Evolutionary conservation across 2,888 invertebrate species (phyloP).

Genomic region (Cinara cedri): DNA sequence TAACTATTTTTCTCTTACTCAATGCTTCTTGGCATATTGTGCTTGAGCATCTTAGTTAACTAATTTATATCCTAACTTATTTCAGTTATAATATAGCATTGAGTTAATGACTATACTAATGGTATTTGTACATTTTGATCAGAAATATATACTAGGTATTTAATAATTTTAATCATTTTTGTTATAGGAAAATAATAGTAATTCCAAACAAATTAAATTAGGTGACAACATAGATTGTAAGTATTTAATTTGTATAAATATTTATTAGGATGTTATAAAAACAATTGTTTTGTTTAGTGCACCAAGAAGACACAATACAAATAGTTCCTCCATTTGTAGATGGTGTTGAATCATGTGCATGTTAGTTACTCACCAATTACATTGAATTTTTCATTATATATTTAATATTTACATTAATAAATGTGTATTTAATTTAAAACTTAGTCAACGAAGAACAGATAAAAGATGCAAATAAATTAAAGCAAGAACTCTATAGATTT

Average conservation of each 20-base stretch:
- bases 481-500: slow-evolving; percentile 54
- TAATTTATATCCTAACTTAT: background rate
- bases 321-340: background rate
- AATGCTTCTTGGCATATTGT: no score
- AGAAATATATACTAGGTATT: background rate
- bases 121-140: background rate
- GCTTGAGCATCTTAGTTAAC: background rate
- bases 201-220: slow-evolving; percentile 1
- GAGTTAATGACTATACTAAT: background rate
- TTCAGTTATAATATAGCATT: no score
- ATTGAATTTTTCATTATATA: background rate
- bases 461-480: slow-evolving; percentile 33
- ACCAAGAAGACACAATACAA: background rate
- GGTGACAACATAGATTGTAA: background rate
- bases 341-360: slow-evolving; percentile 33
- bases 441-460: slow-evolving; percentile 28
- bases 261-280: slow-evolving; percentile 14
- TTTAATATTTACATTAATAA: background rate
- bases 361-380: slow-evolving; percentile 5
- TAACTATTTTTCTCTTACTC: no score
- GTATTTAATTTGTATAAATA: slow-evolving; percentile 21
- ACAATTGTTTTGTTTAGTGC: slow-evolving; percentile 15
- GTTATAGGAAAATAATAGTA: slow-evolving; percentile 17
- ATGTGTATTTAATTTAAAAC: background rate
- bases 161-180: slow-evolving; percentile 2